Conservation (phyloP, 2,797 vertebrate species). For the Chloroceryle inda region DNA sequence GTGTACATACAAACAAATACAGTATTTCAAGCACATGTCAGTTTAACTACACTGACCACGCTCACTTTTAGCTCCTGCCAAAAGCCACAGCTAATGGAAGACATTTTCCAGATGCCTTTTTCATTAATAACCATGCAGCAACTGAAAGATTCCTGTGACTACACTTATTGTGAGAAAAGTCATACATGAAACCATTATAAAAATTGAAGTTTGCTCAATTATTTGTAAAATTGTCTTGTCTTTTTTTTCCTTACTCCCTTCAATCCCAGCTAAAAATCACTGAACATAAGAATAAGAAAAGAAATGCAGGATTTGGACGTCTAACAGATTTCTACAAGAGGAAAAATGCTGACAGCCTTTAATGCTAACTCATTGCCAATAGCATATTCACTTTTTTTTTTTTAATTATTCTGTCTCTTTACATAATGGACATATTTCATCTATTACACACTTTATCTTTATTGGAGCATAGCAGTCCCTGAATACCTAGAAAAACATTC, state of each 20-base stretch:
- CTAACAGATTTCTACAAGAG: not conserved
- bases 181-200: not conserved
- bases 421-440: not conserved
- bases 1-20: slow-evolving; percentile 7
- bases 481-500: not conserved
- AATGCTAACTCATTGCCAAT: not conserved
- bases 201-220: not conserved
- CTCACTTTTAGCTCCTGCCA: slow-evolving; percentile 6
- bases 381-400: not conserved
- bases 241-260: not conserved
- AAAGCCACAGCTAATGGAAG: not conserved
- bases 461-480: not conserved
- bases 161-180: not conserved
- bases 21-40: slow-evolving; percentile 17
- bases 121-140: not conserved
- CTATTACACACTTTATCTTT: not conserved
- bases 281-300: not conserved
- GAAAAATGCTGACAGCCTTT: not conserved
- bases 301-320: not conserved
- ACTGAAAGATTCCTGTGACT: not conserved
- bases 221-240: not conserved
- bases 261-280: not conserved
- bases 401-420: not conserved
- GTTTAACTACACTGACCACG: slow-evolving; percentile 13
- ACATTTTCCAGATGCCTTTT: slow-evolving; percentile 47